Percentiles rank a stretch among this genome's conserved stretches.
phyloP scores from a whole-genome alignment of 2,888 invertebrate genomes.

The Drosophila testacea region DNA sequence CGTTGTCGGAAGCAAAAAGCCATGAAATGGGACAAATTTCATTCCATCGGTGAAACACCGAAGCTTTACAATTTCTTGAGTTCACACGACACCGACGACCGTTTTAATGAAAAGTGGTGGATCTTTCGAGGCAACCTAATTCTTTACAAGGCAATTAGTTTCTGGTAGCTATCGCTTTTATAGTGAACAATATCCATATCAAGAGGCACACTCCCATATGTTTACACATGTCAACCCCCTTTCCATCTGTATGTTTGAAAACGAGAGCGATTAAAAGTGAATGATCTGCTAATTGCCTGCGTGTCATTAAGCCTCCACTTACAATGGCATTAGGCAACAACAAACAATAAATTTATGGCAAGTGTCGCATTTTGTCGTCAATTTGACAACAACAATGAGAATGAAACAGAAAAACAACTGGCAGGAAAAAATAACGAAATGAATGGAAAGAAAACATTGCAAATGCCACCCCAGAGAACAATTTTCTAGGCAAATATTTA shows the following conservation, averaged over 20 bases:
- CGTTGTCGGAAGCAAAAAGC: too few species aligned
- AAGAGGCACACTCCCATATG: background rate
- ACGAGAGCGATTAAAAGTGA: conserved; percentile 60
- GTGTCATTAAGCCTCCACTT: conserved; percentile 84
- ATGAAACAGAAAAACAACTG: conserved; percentile 59
- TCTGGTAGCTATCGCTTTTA: background rate
- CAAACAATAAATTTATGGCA: conserved; percentile 82
- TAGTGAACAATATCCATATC: conserved; percentile 5
- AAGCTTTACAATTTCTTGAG: too few species aligned
- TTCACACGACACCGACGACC: too few species aligned
- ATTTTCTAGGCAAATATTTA: conserved; percentile 68
- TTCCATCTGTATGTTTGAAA: background rate
- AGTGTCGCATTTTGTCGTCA: conserved; percentile 82
- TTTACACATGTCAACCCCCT: conserved; percentile 14
- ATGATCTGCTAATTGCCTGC: conserved; percentile 83
- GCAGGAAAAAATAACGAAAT: conserved; percentile 36
- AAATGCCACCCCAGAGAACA: conserved; percentile 42
- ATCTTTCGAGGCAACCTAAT: too few species aligned
- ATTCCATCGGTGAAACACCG: too few species aligned
- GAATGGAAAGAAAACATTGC: conserved; percentile 21
- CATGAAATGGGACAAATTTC: too few species aligned
- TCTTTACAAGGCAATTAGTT: conserved; percentile 1
- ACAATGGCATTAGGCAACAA: conserved; percentile 71
- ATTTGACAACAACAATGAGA: conserved; percentile 65
- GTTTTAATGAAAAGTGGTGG: too few species aligned